These are phyloP conservation scores for Meloe dianella DNA, from an alignment of 2,888 invertebrate species.

Conservation along the genomic window DNA sequence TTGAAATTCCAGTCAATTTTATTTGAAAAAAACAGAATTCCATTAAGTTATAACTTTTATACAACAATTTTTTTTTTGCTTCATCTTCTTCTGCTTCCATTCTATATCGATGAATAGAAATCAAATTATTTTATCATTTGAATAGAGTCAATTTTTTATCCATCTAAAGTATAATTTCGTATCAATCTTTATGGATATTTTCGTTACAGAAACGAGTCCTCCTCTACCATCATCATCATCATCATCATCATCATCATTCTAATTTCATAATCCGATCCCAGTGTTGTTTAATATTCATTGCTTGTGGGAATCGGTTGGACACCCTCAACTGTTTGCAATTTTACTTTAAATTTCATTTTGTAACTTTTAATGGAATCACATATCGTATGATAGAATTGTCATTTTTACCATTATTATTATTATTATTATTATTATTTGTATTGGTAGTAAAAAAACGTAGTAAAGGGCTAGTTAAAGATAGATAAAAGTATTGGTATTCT, in stretches of 20 bases:
- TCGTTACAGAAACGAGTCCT: neutral
- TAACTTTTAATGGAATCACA: conserved; percentile 3
- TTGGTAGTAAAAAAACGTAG: neutral
- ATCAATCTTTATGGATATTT: conserved; percentile 3
- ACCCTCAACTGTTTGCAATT: conserved; percentile 8
- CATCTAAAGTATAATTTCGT: neutral
- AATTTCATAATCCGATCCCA: conserved; percentile 35
- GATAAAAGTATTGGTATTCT: conserved; percentile 24
- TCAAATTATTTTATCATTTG: neutral
- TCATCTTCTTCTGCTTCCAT: too few relatives aligned
- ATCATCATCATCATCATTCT: conserved; percentile 32
- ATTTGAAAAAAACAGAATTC: neutral
- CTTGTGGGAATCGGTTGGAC: conserved; percentile 25
- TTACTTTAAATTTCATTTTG: conserved; percentile 7
- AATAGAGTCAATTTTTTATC: neutral
- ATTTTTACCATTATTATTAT: neutral
- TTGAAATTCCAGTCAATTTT: neutral
- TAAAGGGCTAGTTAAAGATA: conserved; percentile 19
- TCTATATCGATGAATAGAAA: too few relatives aligned
- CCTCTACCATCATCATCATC: too few relatives aligned
- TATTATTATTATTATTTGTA: neutral
- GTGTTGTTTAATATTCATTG: conserved; percentile 38
- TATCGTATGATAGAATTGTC: neutral
- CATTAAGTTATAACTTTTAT: neutral
- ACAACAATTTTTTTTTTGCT: too few relatives aligned